Evolutionary conservation across 2,888 invertebrate species (phyloP).

Genomic region (Troilus luridus): DNA sequence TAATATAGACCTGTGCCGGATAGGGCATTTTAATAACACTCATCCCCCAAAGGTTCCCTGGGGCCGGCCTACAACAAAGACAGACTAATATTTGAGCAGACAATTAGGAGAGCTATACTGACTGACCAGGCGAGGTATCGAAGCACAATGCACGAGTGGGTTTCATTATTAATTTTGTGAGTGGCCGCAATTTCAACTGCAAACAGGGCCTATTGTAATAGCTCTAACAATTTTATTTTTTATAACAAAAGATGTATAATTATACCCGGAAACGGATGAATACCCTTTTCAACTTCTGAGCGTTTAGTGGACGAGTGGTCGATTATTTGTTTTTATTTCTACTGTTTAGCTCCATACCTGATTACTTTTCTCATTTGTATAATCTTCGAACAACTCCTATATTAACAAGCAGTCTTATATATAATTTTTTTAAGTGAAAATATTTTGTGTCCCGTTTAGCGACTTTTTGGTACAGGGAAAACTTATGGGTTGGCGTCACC

Average conservation of each 20-base stretch:
- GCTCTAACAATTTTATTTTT: constrained; percentile 40
- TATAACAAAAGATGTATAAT: constrained; percentile 53
- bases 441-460: no score
- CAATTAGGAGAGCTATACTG: neutral
- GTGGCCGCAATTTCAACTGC: neutral
- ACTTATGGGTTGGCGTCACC: no score
- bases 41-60: neutral
- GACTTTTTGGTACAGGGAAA: no score
- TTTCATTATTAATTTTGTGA: constrained; percentile 51
- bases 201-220: constrained; percentile 53
- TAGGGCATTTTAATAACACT: neutral
- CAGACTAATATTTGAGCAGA: constrained; percentile 4
- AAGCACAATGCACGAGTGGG: constrained; percentile 20
- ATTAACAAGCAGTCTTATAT: no score
- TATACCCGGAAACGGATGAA: constrained; percentile 50
- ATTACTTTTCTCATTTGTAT: neutral
- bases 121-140: neutral
- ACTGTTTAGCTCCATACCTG: neutral
- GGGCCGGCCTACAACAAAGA: neutral
- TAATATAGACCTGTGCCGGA: neutral
- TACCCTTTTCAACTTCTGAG: constrained; percentile 2
- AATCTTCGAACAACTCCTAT: no score
- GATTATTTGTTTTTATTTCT: neutral
- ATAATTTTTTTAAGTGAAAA: no score
- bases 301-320: neutral